Evolutionary conservation across 2,797 vertebrate genomes (phyloP).

Genomic region (Phoxinus dragarum): DNA sequence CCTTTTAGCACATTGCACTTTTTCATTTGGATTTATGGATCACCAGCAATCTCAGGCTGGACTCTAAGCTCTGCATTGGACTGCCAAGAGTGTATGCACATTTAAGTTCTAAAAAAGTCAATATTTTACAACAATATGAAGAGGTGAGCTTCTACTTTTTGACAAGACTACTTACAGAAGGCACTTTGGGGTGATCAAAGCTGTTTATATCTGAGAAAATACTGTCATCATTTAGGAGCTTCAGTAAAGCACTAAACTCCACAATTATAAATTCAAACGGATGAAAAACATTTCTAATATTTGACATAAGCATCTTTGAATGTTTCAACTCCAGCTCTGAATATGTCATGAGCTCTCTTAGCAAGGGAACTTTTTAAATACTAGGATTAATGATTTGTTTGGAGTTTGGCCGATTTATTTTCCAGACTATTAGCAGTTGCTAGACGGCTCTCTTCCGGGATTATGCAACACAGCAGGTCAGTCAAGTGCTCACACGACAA

Average conservation of each 20-base stretch:
- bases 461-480: constrained; percentile 47
- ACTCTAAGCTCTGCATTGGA: constrained; percentile 16
- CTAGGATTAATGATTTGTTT: constrained; percentile 16
- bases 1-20: constrained; percentile 18
- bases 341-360: constrained; percentile 1
- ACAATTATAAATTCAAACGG: constrained; percentile 39
- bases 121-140: background rate
- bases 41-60: background rate
- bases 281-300: constrained; percentile 11
- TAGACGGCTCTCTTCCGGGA: constrained; percentile 19
- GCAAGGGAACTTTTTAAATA: constrained; percentile 5
- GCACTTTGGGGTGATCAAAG: constrained; percentile 15
- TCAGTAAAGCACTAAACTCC: constrained; percentile 21
- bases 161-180: constrained; percentile 5
- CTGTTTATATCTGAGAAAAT: constrained; percentile 19
- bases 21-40: constrained; percentile 30
- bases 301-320: constrained; percentile 29
- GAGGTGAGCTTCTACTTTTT: background rate
- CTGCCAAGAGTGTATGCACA: background rate
- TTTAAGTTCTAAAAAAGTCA: background rate
- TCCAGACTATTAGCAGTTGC: constrained; percentile 2
- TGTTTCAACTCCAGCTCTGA: constrained; percentile 24
- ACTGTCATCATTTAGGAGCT: background rate
- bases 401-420: background rate
- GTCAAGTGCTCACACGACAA: constrained; percentile 13